Evolutionary conservation across 2,113 vertebrate genomes (phyloP).

Genomic region (Rhinichthys klamathensis): DNA sequence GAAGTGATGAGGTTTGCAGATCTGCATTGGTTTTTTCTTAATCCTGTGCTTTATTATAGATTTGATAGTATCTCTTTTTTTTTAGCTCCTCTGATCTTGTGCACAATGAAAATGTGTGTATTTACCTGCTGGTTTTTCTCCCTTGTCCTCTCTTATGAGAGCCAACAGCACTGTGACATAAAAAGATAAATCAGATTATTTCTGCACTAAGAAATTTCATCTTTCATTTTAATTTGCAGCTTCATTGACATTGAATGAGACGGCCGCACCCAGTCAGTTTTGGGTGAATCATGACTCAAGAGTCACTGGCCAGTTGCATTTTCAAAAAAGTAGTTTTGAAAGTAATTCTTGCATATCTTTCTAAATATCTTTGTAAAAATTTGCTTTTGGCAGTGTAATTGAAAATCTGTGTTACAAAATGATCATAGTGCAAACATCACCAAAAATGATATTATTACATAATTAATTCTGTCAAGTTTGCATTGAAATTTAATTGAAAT

Average conservation of each 20-base stretch:
- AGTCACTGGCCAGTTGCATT: not conserved
- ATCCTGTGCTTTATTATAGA: not conserved
- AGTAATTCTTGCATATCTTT: not conserved
- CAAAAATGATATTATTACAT: not conserved
- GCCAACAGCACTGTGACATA: constrained; percentile 3
- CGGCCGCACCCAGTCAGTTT: not conserved
- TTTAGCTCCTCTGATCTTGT: no score
- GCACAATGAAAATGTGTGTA: not conserved
- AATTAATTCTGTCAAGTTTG: not conserved
- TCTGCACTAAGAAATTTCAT: not conserved
- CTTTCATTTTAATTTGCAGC: not conserved
- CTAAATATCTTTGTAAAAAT: not conserved
- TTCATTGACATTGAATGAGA: not conserved
- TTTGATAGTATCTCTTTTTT: no score
- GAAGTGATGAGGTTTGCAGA: not conserved
- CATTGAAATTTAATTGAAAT: no score
- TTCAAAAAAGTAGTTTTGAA: not conserved
- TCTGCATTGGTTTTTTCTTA: not conserved
- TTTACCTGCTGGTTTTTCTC: not conserved
- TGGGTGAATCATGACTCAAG: not conserved
- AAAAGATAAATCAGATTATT: not conserved
- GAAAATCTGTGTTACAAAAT: not conserved
- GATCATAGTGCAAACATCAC: not conserved
- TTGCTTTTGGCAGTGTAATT: not conserved
- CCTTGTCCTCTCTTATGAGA: not conserved